These are phyloP conservation scores for Melanargia galathea DNA, from an alignment of 2,888 invertebrate genomes.

Conservation along the genomic window DNA sequence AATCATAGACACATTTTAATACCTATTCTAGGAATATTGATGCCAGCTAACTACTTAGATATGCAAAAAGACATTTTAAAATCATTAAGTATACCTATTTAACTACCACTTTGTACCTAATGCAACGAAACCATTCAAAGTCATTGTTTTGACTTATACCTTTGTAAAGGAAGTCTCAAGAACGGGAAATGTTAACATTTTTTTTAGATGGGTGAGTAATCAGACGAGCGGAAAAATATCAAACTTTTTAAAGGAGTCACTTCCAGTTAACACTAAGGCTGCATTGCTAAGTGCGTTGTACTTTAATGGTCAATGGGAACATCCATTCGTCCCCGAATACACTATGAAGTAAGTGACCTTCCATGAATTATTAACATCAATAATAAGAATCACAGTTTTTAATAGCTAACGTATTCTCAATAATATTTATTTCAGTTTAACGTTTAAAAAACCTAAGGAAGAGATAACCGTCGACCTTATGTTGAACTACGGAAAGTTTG, in stretches of 20 bases:
- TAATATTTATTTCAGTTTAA: conserved; percentile 67
- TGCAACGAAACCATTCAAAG: not conserved
- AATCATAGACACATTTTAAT: no score
- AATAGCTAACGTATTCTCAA: not conserved
- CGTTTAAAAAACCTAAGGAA: conserved; percentile 72
- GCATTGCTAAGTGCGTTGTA: conserved; percentile 87
- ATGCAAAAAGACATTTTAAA: no score
- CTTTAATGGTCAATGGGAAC: conserved; percentile 87
- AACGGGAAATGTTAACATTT: not conserved
- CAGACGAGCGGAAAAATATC: conserved; percentile 84
- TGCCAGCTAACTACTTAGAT: no score
- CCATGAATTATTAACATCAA: no score
- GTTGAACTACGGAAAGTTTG: conserved; percentile 78
- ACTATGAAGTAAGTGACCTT: conserved; percentile 77
- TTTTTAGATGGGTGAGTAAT: conserved; percentile 83
- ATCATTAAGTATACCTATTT: no score
- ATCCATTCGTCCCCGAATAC: conserved; percentile 80
- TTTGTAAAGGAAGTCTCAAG: not conserved
- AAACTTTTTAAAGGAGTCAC: conserved; percentile 78
- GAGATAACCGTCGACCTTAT: conserved; percentile 83
- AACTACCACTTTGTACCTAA: no score
- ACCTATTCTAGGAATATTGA: no score
- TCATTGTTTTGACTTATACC: not conserved
- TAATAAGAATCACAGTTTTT: no score
- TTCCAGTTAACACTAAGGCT: conserved; percentile 80